A percentile compares a stretch with the other conserved stretches of the same genome.
Conservation (phyloP, 2,113 vertebrate species). For the Aegypius monachus region DNA sequence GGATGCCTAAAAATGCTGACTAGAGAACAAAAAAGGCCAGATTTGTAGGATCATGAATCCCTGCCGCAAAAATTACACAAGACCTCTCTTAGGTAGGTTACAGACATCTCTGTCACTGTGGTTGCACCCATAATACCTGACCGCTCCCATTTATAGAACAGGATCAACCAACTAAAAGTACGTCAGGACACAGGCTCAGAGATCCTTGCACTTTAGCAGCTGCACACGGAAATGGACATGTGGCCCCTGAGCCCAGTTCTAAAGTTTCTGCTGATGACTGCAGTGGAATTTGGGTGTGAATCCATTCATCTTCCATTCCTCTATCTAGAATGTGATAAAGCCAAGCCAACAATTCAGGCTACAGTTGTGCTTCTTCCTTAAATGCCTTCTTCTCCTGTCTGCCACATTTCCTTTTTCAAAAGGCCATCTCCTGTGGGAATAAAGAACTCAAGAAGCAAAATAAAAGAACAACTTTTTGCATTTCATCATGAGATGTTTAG, state of each 20-base stretch:
- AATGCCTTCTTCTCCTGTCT: not conserved
- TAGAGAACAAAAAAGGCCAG: not conserved
- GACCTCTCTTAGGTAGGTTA: not conserved
- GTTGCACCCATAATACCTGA: not conserved
- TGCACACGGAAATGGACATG: not conserved
- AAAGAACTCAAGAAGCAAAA: not conserved
- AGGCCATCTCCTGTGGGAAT: not conserved
- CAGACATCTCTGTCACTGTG: not conserved
- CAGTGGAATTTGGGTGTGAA: constrained; percentile 23
- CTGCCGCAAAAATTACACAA: not conserved
- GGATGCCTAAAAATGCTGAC: not conserved
- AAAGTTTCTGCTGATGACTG: constrained; percentile 17
- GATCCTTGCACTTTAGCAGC: not conserved
- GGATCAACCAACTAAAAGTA: not conserved
- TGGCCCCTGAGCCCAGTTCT: not conserved
- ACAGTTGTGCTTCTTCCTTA: not conserved
- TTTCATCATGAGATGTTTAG: not conserved
- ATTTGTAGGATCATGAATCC: not conserved
- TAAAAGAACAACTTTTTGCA: not conserved
- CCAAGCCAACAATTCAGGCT: not conserved
- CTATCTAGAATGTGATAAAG: not conserved
- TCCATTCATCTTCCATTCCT: not conserved
- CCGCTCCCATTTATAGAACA: not conserved
- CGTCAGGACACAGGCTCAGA: not conserved
- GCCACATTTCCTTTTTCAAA: not conserved